Evolutionary conservation across 2,113 vertebrate genomes (phyloP), one percentile per base, ranked within the genome.

Genomic region (Euleptes europaea): DNA sequence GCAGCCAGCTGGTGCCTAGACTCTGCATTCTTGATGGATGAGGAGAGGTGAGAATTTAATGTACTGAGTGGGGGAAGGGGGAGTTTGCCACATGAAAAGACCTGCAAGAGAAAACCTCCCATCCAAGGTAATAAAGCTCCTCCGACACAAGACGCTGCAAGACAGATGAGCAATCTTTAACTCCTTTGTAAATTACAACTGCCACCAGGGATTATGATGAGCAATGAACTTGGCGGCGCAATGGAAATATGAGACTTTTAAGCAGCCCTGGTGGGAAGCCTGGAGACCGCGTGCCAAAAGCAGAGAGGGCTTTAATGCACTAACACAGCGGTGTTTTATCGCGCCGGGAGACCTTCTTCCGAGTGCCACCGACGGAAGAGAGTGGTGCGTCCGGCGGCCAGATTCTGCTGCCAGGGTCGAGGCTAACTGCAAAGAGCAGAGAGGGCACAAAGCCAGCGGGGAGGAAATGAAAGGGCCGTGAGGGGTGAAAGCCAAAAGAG

Each of bases 251-350:
- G 78, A 91, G 26, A 83, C 33, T 51, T 47, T 65, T 91, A 89
- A 90, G 74, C 89, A 91, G 82, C 85, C 90, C 88, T 83, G 49
- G 88, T 13, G 86, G 88, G 84, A 90, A 92, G 91, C 88, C 87
- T 87, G 74, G 83, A 13, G 26, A 70, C 74, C 0, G 0, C n/a
- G 76, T 69, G 66, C 14, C 33, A 86, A 90, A 86, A 79, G 51
- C 73, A 89, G 67, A 13, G 2, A 60, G 69, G 65, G 38, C 65
- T 2, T 71, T 89, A 90, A 86, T 9, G 51, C 7, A 71, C 38
- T 60, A 83, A 72, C 38, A 57, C 51, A 63, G 21, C 17, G 60
- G 10, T 63, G 60, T 63, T 63, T 63, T 63, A 63, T 90, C 21
- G 82, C 60, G 77, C 40, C 0, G 10, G 66, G 65, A 79, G 70